phyloP scores from a whole-genome alignment of 2,113 vertebrate genomes.

The Platycercus adscitus region DNA sequence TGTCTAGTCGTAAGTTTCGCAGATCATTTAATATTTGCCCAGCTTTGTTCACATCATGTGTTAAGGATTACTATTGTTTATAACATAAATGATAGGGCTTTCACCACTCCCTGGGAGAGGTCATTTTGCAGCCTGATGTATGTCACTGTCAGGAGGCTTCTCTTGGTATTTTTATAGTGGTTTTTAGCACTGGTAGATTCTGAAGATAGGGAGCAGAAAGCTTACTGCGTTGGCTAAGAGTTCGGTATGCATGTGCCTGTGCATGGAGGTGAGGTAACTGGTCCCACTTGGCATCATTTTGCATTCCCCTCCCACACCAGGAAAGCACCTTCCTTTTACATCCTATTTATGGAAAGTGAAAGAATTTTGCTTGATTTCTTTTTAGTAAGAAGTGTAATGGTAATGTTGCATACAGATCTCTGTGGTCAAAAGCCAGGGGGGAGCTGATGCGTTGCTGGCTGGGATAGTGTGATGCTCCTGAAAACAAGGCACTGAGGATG shows the following conservation, averaged over 20 bases:
- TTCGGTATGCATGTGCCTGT: neutral
- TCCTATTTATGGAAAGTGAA: neutral
- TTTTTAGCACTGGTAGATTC: neutral
- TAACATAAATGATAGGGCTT: neutral
- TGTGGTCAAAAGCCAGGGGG: neutral
- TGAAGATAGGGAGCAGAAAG: neutral
- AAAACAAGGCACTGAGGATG: neutral
- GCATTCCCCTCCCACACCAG: neutral
- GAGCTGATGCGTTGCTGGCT: neutral
- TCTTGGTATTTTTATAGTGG: neutral
- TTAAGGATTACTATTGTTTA: neutral
- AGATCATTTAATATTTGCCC: neutral
- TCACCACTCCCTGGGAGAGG: neutral
- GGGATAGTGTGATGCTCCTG: neutral
- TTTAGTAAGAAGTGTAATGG: neutral
- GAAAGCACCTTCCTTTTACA: conserved; percentile 5
- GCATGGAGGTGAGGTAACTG: neutral
- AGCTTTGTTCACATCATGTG: neutral
- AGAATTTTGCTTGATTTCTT: neutral
- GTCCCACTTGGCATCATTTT: neutral
- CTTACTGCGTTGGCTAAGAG: neutral
- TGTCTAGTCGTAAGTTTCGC: neutral
- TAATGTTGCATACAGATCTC: neutral
- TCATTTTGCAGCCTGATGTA: neutral
- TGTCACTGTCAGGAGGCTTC: neutral